Base-by-base conservation (phyloP, 2,797 vertebrate genomes). In the Erethizon dorsatum region DNA sequence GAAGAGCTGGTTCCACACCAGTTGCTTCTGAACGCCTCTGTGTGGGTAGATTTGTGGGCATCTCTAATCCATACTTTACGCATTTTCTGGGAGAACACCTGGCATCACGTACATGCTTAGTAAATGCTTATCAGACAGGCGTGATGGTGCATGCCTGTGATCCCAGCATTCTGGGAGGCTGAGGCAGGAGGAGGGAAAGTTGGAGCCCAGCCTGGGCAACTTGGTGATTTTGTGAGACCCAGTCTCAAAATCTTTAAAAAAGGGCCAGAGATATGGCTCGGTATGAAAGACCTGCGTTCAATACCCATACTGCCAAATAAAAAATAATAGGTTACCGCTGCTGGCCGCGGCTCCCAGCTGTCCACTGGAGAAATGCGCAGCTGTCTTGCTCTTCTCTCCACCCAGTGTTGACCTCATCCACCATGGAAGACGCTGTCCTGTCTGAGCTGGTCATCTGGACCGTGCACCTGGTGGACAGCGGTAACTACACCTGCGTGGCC, bases 401-500 rank as follows among this genome's bases (percentile, higher is more conserved):
- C 11, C 0, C 97, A 99, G 99, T 98, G 80, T 98, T 98, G 57
- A 98, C 99, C 0, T 98, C 97, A 15, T 97, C 97, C 12, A 57
- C 98, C 52, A 97, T 99, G 0, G 99, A 99, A 95, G 99, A 99
- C 11, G 99, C 98, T 0, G 56, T 99, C 65, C 98, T 98, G 65
- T 99, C 99, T 0, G 98, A 99, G 96, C 97, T 99, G 88, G 93
- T 98, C 63, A 99, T 99, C 96, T 99, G 99, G 0, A 98, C 98
- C 0, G 98, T 99, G 15, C 99, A 98, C 41, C 97, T 98, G 1
- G 97, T 97, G 0, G 99, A 99, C 17, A 97, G 98, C 0, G 99
- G 99, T 33, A 97, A 98, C 94, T 99, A 99, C 91, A 99, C 99
- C 57, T 99, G 99, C 97, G 98, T 31, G 0, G 99, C 99, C 2